Evolutionary conservation across 2,797 vertebrate species (phyloP).

Genomic region (Onychomys torridus): DNA sequence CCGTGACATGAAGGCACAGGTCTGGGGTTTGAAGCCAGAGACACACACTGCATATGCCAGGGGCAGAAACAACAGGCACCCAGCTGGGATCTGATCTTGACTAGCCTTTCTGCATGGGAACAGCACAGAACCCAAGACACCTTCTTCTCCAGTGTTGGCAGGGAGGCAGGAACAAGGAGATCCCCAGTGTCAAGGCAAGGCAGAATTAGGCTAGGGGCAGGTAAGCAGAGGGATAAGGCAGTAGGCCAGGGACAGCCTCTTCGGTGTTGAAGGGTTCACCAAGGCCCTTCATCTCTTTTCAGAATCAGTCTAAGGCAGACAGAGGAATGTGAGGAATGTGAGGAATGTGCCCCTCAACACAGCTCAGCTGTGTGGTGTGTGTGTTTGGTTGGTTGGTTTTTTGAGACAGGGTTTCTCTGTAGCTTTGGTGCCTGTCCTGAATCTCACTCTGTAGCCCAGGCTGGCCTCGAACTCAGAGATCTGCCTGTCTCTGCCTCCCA

Average conservation of each 20-base stretch:
- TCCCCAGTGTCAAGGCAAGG: neutral
- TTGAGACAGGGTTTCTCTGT: too few relatives aligned
- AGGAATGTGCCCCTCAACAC: constrained; percentile 62
- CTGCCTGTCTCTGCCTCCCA: too few relatives aligned
- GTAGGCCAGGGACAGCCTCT: constrained; percentile 83
- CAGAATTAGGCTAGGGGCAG: neutral
- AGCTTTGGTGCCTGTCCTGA: too few relatives aligned
- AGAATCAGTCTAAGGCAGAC: constrained; percentile 76
- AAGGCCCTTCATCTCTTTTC: constrained; percentile 79
- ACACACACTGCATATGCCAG: neutral
- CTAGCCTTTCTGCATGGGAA: neutral
- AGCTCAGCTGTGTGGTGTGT: constrained; percentile 70
- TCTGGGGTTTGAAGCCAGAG: neutral
- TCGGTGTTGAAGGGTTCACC: constrained; percentile 77
- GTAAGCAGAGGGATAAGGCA: constrained; percentile 55
- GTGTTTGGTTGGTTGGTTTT: too few relatives aligned
- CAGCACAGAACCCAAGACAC: rapidly evolving
- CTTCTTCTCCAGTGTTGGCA: neutral
- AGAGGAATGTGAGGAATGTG: constrained; percentile 66
- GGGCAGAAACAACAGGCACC: neutral
- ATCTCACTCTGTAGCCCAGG: too few relatives aligned
- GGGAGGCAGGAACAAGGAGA: neutral
- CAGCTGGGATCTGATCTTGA: neutral
- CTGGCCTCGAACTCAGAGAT: too few relatives aligned
- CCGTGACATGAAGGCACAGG: neutral